phyloP scores from a whole-genome alignment of 2,113 vertebrate species.

The Ascaphus truei region DNA sequence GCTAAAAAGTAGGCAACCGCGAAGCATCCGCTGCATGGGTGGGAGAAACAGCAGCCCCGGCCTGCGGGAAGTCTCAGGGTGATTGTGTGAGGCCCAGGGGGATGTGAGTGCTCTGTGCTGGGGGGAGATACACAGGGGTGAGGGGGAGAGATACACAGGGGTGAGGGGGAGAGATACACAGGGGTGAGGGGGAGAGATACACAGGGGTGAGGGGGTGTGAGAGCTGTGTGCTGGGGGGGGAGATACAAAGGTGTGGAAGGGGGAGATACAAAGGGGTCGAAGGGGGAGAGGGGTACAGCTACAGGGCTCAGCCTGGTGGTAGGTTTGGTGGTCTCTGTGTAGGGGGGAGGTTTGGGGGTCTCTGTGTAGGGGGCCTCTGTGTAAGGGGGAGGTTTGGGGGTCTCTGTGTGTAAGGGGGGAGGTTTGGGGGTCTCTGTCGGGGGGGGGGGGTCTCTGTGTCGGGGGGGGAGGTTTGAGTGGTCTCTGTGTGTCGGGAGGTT shows the following conservation, averaged over 20 bases:
- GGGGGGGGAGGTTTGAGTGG: not conserved
- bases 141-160: too few species aligned
- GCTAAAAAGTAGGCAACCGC: too few species aligned
- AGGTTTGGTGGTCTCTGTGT: not conserved
- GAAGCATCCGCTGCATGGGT: too few species aligned
- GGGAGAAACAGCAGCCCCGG: too few species aligned
- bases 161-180: too few species aligned
- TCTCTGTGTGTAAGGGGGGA: not conserved
- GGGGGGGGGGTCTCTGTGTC: not conserved
- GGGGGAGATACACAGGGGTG: too few species aligned
- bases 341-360: not conserved
- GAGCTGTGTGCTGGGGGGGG: not conserved
- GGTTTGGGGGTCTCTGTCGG: not conserved
- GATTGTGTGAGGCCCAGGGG: too few species aligned
- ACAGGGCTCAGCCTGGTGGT: not conserved
- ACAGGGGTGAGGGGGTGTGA: not conserved
- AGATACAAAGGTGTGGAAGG: not conserved
- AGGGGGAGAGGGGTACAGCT: too few species aligned
- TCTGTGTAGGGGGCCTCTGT: not conserved
- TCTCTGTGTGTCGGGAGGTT: not conserved
- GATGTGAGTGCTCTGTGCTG: too few species aligned
- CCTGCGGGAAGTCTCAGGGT: too few species aligned
- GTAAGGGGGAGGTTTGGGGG: not conserved
- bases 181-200: not conserved
- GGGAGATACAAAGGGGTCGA: not conserved